Evolutionary conservation across 2,888 invertebrate genomes (phyloP), one percentile per base, ranked within the genome.

Genomic region (Plagodis pulveraria): DNA sequence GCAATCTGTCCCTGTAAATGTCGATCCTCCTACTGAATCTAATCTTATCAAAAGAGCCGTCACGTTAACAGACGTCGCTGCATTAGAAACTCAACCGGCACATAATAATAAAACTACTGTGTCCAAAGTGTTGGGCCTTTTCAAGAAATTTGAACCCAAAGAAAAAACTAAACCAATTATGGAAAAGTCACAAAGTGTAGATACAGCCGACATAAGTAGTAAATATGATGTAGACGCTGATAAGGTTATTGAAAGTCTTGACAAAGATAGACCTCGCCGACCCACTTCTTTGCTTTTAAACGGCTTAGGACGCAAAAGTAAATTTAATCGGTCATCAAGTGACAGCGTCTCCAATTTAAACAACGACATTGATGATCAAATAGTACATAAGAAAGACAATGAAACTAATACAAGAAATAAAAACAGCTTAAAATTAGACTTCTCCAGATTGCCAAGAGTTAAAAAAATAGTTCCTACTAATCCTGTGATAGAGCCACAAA

Each of bases 81-180:
- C 89, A 57, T 74, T 93, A 58, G 86, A 87, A 49, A 84, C 70
- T 56, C 82, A 81, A 40, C 89, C 65, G 58, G 68, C 85, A 35
- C 84, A 83, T 32, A 93, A 93, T 47, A 94, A 94, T 47, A 94
- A 94, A 73, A 95, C 94, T 43, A 95, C 95, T 9, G 95, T 96
- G 5, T 96, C 96, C 0, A 95, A 95, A 77, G 96, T 97, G 46
- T 85, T 97, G 58, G 96, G 96, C 0, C 86, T 97, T 5, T 96
- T 97, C 71, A 96, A 95, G 69, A 96, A 95, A 82, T 94, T 94
- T 80, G 94, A 96, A 83, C 93, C 95, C 51, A 93, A 95, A 70
- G 90, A 92, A 60, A 89, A 89, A 72, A 58, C 78, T 10, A 91
- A 89, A 74, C 79, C 78, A 6, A 53, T 73, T 32, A 65, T 79